phyloP scores from a whole-genome alignment of 1,140 invertebrate species.

The Mamestra configurata region DNA sequence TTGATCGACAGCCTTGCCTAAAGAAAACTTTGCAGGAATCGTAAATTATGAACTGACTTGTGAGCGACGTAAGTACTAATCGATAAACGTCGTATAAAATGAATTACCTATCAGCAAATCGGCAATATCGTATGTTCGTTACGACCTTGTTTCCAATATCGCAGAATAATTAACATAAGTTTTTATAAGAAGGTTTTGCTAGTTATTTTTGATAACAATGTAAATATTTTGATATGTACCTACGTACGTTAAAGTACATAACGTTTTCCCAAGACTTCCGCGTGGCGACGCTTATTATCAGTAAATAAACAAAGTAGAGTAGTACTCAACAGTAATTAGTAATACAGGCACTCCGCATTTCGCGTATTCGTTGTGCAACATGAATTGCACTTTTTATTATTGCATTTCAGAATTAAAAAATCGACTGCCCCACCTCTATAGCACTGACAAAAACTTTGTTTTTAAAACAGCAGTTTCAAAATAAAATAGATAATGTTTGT shows the following conservation, averaged over 20 bases:
- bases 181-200: background rate
- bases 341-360: background rate
- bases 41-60: conserved; percentile 4
- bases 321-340: conserved; percentile 9
- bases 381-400: conserved; percentile 36
- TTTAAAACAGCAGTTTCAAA: conserved; percentile 43
- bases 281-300: conserved; percentile 11
- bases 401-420: conserved; percentile 32
- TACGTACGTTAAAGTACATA: conserved; percentile 1
- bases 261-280: background rate
- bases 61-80: conserved; percentile 26
- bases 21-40: conserved; percentile 15
- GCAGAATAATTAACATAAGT: background rate
- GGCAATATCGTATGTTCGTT: background rate
- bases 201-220: conserved; percentile 28
- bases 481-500: conserved; percentile 44
- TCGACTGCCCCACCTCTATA: background rate
- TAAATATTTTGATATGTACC: conserved; percentile 12
- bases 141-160: background rate
- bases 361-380: background rate
- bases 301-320: conserved; percentile 14
- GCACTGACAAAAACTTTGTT: conserved; percentile 30
- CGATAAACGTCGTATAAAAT: background rate
- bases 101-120: background rate
- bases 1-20: conserved; percentile 28